Percentiles rank a stretch among this genome's conserved stretches.
These are phyloP conservation scores for Globodera rostochiensis DNA, from an alignment of 1,140 invertebrate species.

Conservation along the genomic window DNA sequence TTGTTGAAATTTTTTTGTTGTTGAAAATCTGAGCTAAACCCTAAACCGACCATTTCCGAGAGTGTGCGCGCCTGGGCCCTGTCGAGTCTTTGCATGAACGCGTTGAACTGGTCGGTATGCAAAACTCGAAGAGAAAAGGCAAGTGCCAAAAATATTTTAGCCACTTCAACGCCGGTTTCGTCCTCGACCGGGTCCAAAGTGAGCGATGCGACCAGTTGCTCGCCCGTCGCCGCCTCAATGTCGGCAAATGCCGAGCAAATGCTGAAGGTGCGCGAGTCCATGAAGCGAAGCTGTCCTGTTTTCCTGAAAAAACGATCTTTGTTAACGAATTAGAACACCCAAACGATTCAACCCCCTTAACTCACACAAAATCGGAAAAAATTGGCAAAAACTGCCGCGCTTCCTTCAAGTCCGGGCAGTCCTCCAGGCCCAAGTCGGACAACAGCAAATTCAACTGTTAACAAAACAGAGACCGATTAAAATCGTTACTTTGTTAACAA, in stretches of 20 bases:
- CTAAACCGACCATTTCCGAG: neutral
- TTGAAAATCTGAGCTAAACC: no score
- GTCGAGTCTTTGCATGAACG: neutral
- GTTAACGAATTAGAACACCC: neutral
- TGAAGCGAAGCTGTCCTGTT: neutral
- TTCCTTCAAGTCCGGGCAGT: neutral
- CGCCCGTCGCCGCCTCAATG: slow-evolving; percentile 1
- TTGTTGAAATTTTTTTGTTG: no score
- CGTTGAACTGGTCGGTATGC: slow-evolving; percentile 4
- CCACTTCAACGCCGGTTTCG: neutral
- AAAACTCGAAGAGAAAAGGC: slow-evolving; percentile 2
- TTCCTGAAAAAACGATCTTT: neutral
- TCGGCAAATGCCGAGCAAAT: slow-evolving; percentile 1
- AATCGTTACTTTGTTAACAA: no score
- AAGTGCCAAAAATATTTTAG: neutral
- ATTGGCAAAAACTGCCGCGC: neutral
- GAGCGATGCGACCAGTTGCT: neutral
- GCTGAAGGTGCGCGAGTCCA: neutral
- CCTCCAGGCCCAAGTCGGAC: neutral
- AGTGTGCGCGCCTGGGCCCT: neutral
- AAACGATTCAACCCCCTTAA: neutral
- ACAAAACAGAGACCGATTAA: neutral
- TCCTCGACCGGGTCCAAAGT: neutral
- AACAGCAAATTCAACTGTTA: neutral
- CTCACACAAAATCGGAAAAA: neutral